Conservation (phyloP, 2,797 vertebrate species). For the Setipinna tenuifilis region DNA sequence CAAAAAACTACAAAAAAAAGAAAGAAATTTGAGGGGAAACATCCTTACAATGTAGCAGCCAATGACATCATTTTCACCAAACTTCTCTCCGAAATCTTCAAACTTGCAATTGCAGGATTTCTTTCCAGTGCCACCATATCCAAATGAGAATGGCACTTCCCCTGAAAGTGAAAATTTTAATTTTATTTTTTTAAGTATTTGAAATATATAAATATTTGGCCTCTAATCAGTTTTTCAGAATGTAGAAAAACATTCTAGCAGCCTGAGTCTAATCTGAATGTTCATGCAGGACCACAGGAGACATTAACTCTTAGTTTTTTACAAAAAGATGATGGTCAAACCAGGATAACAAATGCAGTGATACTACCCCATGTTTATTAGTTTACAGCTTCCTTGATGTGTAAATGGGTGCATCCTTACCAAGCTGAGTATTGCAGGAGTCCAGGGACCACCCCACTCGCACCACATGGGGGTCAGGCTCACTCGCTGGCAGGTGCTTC, state of each 20-base stretch:
- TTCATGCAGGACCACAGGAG: too few species aligned
- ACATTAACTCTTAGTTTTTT: too few species aligned
- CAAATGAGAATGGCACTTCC: slow-evolving; percentile 90
- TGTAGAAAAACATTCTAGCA: too few species aligned
- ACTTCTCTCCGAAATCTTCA: slow-evolving; percentile 87
- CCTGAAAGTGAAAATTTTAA: slow-evolving; percentile 66
- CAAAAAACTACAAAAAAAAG: not conserved
- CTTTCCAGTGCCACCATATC: slow-evolving; percentile 92
- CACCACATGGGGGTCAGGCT: slow-evolving; percentile 92
- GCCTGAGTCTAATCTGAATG: too few species aligned
- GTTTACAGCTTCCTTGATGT: not conserved
- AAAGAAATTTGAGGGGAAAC: too few species aligned
- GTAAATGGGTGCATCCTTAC: slow-evolving; percentile 67
- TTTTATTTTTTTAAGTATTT: not conserved
- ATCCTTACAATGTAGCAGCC: slow-evolving; percentile 88
- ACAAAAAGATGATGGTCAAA: too few species aligned
- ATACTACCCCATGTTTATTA: not conserved
- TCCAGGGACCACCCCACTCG: slow-evolving; percentile 95
- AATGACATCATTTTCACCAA: slow-evolving; percentile 90
- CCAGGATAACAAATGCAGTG: not conserved
- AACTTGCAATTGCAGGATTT: slow-evolving; percentile 90
- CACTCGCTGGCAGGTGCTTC: slow-evolving; percentile 87
- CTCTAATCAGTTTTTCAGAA: too few species aligned
- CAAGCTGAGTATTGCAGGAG: slow-evolving; percentile 89
- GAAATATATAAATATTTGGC: too few species aligned